Evolutionary conservation across 2,113 vertebrate species (phyloP).

Genomic region (Chinchilla lanigera): DNA sequence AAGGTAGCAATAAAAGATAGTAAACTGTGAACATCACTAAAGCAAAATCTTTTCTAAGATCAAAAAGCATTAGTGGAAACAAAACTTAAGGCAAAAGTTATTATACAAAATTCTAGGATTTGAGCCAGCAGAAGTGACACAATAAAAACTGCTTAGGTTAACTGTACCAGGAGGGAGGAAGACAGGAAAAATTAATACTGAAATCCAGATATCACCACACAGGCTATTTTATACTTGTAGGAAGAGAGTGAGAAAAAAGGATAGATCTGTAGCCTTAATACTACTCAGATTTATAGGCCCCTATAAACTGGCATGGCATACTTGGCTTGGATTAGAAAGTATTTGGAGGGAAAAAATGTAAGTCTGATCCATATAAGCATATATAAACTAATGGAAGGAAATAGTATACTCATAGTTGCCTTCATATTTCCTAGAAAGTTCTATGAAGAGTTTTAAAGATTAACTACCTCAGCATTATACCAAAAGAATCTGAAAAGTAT

Average conservation of each 20-base stretch:
- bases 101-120: background rate
- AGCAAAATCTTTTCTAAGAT: background rate
- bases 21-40: background rate
- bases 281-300: constrained; percentile 44
- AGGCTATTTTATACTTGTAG: constrained; percentile 13
- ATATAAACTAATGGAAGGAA: constrained; percentile 59
- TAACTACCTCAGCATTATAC: constrained; percentile 36
- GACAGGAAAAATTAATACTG: background rate
- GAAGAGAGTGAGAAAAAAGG: background rate
- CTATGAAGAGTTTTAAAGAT: constrained; percentile 55
- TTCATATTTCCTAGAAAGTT: constrained; percentile 57
- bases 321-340: constrained; percentile 53
- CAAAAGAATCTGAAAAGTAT: constrained; percentile 37
- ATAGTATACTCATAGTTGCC: background rate
- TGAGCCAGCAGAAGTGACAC: background rate
- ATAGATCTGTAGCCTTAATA: background rate
- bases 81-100: background rate
- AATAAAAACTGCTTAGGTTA: background rate
- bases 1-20: background rate
- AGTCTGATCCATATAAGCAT: constrained; percentile 32
- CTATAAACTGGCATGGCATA: constrained; percentile 31
- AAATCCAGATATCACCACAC: background rate
- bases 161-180: background rate
- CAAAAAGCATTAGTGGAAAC: background rate
- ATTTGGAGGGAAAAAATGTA: constrained; percentile 30